Conservation (phyloP, 2,113 vertebrate genomes). For the Channa argus region DNA sequence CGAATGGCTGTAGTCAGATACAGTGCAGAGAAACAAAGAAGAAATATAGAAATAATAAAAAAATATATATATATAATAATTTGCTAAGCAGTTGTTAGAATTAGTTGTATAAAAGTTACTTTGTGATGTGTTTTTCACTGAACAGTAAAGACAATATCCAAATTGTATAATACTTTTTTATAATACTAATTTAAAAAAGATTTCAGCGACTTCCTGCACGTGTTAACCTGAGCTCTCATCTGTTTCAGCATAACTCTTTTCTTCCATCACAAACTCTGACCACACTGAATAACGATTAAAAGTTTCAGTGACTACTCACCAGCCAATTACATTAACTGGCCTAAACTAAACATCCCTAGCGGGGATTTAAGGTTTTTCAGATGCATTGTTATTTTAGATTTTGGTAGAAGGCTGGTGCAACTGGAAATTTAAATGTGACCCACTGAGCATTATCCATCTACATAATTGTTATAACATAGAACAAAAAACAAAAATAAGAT, state of each 20-base stretch:
- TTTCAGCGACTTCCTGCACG: not conserved
- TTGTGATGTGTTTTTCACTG: not conserved
- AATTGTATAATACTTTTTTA: not conserved
- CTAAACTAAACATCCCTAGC: no score
- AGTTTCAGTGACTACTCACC: no score
- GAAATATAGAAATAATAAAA: no score
- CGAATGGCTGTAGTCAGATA: not conserved
- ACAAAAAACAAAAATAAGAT: no score
- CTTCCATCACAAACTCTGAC: not conserved
- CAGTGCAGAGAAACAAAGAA: not conserved
- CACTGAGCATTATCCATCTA: conserved; percentile 1
- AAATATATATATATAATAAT: no score
- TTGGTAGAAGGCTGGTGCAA: not conserved
- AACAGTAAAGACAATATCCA: not conserved
- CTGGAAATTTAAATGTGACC: conserved; percentile 6
- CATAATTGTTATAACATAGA: no score
- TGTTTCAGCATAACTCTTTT: not conserved
- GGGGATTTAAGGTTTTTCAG: not conserved
- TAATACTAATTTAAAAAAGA: not conserved
- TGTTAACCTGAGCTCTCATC: not conserved
- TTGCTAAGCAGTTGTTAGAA: no score
- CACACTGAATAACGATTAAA: not conserved
- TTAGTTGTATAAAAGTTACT: not conserved
- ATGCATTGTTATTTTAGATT: not conserved
- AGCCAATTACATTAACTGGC: no score